Base-by-base conservation (phyloP, 2,113 vertebrate species). In the Pampusana beccarii region DNA sequence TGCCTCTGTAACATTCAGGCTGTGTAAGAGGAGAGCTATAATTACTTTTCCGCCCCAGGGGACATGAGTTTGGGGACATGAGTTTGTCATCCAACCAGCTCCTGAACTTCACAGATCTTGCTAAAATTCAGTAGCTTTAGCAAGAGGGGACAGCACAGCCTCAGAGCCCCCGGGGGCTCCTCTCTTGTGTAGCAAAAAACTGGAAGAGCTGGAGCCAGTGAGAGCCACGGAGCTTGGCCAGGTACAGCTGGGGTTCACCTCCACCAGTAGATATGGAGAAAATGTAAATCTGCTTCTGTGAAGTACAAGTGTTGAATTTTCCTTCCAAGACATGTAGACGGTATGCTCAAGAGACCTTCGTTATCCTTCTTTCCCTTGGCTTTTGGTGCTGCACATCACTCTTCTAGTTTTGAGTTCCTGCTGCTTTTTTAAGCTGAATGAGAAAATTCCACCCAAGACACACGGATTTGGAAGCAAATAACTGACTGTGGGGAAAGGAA, bases 251-350 rank as follows among this genome's bases (percentile, higher is more conserved):
- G 66, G 28, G 69, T 54, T 91, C 58, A 21, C 65, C 95, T 92
- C 70, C 46, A 96, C 36, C 71, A 78, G 89, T 60, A 97, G 75
- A 92, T 89, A 91, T 0, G 34, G 86, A 92, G 53, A 92, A 86
- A 78, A 97, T 84, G 82, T 80, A 97, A 84, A 97, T 86, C 74
- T 88, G 42, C 80, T 90, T 82, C 95, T 96, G 56, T 70, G 90
- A 95, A 95, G 90, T 26, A 71, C 88, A 96, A 95, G 90, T 48
- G 90, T 75, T 88, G 44, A 83, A 78, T 57, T 93, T 97, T 96
- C 93, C 79, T 95, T 89, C 91, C 93, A 95, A 95, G 77, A 93
- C 95, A 96, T 80, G 93, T 65, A 94, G 87, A 94, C 74, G n/a
- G 38, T 38, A 38, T 38, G 66, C 74, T 91, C 87, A 83, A 93